Conservation (phyloP, 2,113 vertebrate genomes). For the Xyliphius kryptos region DNA sequence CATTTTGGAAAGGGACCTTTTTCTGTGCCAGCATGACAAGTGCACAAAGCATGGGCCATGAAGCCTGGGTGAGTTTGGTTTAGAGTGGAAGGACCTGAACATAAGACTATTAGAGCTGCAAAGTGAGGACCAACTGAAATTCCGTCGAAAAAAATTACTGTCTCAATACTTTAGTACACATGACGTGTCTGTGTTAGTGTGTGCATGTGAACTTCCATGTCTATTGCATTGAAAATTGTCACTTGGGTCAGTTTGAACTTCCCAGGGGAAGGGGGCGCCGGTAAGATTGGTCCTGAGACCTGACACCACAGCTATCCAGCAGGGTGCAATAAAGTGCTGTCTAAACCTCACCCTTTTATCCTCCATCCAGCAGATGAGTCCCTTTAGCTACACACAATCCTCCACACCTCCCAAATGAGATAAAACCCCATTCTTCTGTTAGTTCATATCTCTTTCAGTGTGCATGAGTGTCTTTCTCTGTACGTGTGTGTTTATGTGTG, state of each 20-base stretch:
- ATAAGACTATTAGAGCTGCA: no score
- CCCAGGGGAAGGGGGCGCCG: background rate
- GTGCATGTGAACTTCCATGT: no score
- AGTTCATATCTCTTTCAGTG: constrained; percentile 1
- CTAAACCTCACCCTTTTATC: constrained; percentile 1
- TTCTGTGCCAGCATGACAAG: no score
- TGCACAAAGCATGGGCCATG: no score
- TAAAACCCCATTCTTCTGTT: background rate
- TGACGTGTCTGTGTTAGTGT: no score
- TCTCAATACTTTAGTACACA: no score
- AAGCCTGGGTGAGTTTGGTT: no score
- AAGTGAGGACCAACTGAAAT: no score
- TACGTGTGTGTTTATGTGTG: constrained; percentile 23
- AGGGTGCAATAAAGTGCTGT: constrained; percentile 38
- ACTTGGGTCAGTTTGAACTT: constrained; percentile 1
- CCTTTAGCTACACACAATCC: constrained; percentile 1
- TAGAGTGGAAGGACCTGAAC: no score
- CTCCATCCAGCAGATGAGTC: background rate
- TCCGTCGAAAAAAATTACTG: no score
- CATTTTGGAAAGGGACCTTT: no score
- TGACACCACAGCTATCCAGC: constrained; percentile 19
- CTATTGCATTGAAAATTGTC: no score
- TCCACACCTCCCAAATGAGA: background rate
- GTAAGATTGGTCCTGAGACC: background rate
- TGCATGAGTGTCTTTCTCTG: background rate